phyloP scores from a whole-genome alignment of 2,113 vertebrate species.

The Merops nubicus region DNA sequence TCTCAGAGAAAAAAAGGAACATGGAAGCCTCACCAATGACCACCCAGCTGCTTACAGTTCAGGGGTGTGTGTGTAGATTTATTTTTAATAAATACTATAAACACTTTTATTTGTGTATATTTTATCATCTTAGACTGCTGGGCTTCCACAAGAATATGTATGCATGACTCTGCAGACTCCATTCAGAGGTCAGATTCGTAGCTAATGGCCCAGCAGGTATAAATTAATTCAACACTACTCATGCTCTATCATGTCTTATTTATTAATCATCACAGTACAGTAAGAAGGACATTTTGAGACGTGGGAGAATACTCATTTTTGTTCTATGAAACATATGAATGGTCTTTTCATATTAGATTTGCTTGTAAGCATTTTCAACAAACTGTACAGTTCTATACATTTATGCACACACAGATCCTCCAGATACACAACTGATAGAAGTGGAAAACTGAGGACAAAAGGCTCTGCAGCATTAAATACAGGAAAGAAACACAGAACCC shows the following conservation, averaged over 20 bases:
- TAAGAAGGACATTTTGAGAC: constrained; percentile 17
- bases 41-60: background rate
- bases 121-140: background rate
- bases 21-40: background rate
- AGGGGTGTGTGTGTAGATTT: fast-evolving
- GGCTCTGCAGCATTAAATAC: background rate
- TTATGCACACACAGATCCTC: background rate
- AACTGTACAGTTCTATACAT: background rate
- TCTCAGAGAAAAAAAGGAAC: background rate
- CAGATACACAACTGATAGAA: background rate
- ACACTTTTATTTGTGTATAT: background rate
- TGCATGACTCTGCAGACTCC: background rate
- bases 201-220: background rate
- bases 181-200: constrained; percentile 14
- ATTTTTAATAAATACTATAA: no score
- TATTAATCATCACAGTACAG: constrained; percentile 38
- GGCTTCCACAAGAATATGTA: background rate
- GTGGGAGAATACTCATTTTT: background rate
- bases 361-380: background rate
- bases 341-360: background rate
- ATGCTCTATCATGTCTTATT: background rate
- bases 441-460: background rate
- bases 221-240: constrained; percentile 48
- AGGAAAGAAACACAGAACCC: background rate
- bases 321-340: background rate